phyloP scores from a whole-genome alignment of 2,113 vertebrate species.

The Thamnaconus septentrionalis region DNA sequence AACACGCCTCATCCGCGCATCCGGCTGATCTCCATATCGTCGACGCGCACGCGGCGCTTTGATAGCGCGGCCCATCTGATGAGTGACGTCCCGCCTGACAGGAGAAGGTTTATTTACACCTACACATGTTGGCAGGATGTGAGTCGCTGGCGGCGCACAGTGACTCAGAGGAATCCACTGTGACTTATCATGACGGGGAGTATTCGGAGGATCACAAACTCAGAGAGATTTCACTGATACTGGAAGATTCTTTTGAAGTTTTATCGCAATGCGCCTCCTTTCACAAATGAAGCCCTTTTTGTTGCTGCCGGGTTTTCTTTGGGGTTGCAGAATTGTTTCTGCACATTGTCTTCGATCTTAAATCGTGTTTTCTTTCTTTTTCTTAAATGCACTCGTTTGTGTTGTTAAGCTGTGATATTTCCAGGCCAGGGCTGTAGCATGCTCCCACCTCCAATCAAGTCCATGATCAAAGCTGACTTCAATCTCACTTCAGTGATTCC shows the following conservation, averaged over 20 bases:
- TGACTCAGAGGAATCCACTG: constrained; percentile 8
- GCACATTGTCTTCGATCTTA: background rate
- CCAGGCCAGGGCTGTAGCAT: constrained; percentile 19
- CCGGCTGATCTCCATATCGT: constrained; percentile 9
- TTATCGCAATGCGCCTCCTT: no score
- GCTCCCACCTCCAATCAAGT: constrained; percentile 4
- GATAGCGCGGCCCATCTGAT: constrained; percentile 14
- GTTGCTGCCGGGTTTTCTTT: background rate
- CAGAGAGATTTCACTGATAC: background rate
- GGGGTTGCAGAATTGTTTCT: background rate
- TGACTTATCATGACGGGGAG: background rate
- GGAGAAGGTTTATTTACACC: constrained; percentile 18
- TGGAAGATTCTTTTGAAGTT: no score
- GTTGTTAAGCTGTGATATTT: constrained; percentile 8
- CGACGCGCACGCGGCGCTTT: background rate
- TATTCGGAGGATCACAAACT: background rate
- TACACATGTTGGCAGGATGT: constrained; percentile 25
- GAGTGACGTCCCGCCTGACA: constrained; percentile 16
- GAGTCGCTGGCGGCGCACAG: constrained; percentile 24
- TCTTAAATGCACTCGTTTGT: no score
- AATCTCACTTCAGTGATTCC: constrained; percentile 3
- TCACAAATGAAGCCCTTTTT: no score
- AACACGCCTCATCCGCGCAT: background rate
- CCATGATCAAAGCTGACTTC: constrained; percentile 16
- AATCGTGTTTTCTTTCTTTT: no score